phyloP scores from a whole-genome alignment of 1,140 invertebrate genomes.

The Cydia pomonella region DNA sequence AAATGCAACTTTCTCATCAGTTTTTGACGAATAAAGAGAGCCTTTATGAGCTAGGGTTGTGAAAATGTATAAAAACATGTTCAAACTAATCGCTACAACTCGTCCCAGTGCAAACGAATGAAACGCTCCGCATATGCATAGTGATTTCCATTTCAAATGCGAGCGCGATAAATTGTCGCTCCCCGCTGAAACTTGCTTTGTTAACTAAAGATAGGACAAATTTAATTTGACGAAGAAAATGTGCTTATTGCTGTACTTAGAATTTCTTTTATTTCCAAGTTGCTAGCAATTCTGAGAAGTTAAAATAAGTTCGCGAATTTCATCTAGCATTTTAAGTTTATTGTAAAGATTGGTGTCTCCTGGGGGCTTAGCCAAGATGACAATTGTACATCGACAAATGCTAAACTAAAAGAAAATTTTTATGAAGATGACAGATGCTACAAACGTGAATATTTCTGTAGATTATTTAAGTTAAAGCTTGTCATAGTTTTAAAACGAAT shows the following conservation, averaged over 20 bases:
- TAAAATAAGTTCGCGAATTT: not conserved
- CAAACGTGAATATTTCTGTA: no score
- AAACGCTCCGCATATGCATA: constrained; percentile 20
- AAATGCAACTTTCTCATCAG: no score
- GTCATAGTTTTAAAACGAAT: no score
- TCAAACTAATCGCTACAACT: not conserved
- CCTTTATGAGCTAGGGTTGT: not conserved
- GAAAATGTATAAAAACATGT: not conserved
- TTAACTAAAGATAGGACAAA: not conserved
- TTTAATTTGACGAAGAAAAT: constrained; percentile 1
- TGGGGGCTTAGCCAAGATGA: no score
- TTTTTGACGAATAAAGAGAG: no score
- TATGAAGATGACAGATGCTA: no score
- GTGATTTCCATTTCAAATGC: constrained; percentile 23
- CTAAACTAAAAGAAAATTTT: no score
- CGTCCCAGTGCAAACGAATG: constrained; percentile 8
- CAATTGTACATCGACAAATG: no score
- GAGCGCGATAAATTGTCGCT: not conserved
- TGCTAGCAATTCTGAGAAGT: not conserved
- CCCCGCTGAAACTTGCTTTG: not conserved
- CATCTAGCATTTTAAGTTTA: no score
- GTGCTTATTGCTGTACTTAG: not conserved
- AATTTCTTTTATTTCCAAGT: not conserved
- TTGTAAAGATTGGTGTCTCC: no score
- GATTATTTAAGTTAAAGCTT: no score